These are phyloP conservation scores for Suricata suricatta DNA, from an alignment of 2,113 vertebrate species.

Conservation along the genomic window DNA sequence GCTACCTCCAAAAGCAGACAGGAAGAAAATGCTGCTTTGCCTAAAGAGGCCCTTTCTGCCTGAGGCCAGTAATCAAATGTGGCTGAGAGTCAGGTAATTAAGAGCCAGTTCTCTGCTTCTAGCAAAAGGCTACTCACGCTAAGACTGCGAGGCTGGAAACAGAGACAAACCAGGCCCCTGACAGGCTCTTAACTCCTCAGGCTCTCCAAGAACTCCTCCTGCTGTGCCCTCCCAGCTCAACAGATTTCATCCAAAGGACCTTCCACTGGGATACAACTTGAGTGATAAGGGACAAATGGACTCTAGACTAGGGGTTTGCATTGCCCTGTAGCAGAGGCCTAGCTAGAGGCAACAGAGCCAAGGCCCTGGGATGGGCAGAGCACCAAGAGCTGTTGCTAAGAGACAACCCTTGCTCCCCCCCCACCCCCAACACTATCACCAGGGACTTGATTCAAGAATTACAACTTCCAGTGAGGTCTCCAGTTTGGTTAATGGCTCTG, in stretches of 20 bases:
- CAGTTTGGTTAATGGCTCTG: slow-evolving; percentile 54
- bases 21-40: slow-evolving; percentile 1
- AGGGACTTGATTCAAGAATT: slow-evolving; percentile 48
- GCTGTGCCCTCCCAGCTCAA: neutral
- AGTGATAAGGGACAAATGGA: neutral
- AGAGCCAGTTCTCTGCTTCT: slow-evolving; percentile 62
- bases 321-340: neutral
- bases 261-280: neutral
- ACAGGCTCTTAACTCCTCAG: neutral
- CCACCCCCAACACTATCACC: neutral
- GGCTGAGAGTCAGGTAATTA: slow-evolving; percentile 68
- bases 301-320: neutral
- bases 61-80: slow-evolving; percentile 59
- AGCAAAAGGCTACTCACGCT: slow-evolving; percentile 69
- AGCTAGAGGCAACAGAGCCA: neutral
- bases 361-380: neutral
- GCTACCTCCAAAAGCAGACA: neutral
- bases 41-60: slow-evolving; percentile 53
- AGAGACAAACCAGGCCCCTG: slow-evolving; percentile 27
- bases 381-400: slow-evolving; percentile 60
- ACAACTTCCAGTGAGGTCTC: slow-evolving; percentile 44
- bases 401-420: slow-evolving; percentile 12
- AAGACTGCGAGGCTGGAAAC: slow-evolving; percentile 34
- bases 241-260: neutral
- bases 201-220: neutral